Evolutionary conservation across 92 coral and sea anemone species (phyloP).

Genomic region (Heliopora coerulea): DNA sequence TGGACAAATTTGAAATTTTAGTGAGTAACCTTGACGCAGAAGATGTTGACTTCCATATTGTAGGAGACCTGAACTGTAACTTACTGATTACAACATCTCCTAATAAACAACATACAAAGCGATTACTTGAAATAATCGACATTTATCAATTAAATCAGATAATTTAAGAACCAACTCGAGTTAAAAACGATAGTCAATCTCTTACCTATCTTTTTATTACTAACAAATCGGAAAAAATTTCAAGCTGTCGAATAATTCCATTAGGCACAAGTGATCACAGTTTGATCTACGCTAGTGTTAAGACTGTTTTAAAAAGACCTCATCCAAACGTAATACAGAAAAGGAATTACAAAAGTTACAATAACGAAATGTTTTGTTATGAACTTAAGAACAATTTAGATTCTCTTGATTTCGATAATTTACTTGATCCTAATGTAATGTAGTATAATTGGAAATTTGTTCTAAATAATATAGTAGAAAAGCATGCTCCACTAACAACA

Average conservation of each 20-base stretch:
- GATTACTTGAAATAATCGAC: not conserved
- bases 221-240: not conserved
- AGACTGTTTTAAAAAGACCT: not conserved
- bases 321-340: not conserved
- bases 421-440: not conserved
- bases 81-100: not conserved
- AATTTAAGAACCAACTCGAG: not conserved
- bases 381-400: not conserved
- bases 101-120: not conserved
- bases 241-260: not conserved
- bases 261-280: slow-evolving; percentile 1
- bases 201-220: not conserved
- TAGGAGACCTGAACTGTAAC: not conserved
- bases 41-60: not conserved
- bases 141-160: not conserved
- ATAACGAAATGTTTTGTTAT: not conserved
- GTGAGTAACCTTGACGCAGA: not conserved
- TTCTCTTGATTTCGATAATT: not conserved
- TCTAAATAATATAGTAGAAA: not conserved
- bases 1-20: slow-evolving; percentile 3
- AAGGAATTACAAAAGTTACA: not conserved
- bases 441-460: not conserved
- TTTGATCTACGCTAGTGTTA: not conserved
- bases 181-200: not conserved
- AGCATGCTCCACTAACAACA: not conserved